A percentile compares a stretch with the other conserved stretches of the same genome.
These are phyloP conservation scores for Ptycholaimellus sp. DNA, from an alignment of 2,888 invertebrate genomes.

Conservation along the genomic window DNA sequence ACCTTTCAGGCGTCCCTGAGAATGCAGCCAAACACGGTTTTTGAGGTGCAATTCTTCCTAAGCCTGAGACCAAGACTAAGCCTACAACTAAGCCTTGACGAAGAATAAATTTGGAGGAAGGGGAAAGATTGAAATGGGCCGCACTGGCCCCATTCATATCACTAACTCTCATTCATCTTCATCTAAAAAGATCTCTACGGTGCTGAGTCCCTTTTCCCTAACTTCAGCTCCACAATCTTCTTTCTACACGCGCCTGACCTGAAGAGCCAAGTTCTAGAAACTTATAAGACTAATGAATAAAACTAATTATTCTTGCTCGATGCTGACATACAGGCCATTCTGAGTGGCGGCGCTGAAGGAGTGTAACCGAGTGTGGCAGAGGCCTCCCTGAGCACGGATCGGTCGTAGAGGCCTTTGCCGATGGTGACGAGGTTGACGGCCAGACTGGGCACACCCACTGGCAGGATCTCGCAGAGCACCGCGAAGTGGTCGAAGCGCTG, in stretches of 20 bases:
- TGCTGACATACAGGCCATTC: too few species aligned
- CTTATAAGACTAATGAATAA: too few species aligned
- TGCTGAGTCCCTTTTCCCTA: neutral
- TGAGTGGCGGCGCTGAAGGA: too few species aligned
- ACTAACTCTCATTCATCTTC: too few species aligned
- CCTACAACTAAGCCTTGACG: neutral
- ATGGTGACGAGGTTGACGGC: constrained; percentile 5
- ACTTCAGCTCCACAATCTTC: neutral
- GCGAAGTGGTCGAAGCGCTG: constrained; percentile 32
- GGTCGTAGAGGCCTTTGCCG: constrained; percentile 1
- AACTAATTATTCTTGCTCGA: too few species aligned
- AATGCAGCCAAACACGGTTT: too few species aligned
- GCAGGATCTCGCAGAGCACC: constrained; percentile 30
- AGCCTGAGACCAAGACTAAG: neutral
- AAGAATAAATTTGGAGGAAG: neutral
- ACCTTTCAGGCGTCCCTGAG: too few species aligned
- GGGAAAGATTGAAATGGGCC: too few species aligned
- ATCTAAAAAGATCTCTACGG: neutral
- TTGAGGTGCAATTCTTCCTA: too few species aligned
- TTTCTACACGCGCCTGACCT: neutral
- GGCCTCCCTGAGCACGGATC: neutral
- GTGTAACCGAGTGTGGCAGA: too few species aligned
- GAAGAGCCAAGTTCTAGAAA: too few species aligned
- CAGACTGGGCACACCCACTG: constrained; percentile 16
- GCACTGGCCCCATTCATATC: too few species aligned